Percentiles rank a stretch among this genome's conserved stretches.
phyloP scores from a whole-genome alignment of 2,888 invertebrate species.

The Barypeithes pellucidus region DNA sequence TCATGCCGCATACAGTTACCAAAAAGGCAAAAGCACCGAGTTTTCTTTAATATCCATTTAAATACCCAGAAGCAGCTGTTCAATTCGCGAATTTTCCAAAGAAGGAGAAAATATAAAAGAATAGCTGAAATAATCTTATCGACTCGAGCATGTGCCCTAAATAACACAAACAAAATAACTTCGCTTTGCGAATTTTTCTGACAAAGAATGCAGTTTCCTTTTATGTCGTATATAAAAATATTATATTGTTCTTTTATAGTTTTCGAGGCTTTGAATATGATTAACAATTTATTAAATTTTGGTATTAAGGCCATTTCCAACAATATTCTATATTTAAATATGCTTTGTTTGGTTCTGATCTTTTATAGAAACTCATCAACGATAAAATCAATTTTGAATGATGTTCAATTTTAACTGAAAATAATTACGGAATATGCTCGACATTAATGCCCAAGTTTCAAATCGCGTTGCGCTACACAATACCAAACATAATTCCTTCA shows the following conservation, averaged over 20 bases:
- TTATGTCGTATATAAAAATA: constrained; percentile 12
- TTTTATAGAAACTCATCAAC: neutral
- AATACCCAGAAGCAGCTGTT: constrained; percentile 23
- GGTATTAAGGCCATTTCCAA: too few relatives aligned
- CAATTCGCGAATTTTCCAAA: constrained; percentile 27
- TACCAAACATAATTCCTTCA: constrained; percentile 50
- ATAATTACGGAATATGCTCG: constrained; percentile 41
- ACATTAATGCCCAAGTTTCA: constrained; percentile 42
- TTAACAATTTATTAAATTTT: neutral
- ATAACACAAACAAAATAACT: constrained; percentile 27
- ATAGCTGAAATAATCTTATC: constrained; percentile 27
- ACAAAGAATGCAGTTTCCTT: constrained; percentile 22
- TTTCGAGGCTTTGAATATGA: neutral
- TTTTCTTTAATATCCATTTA: constrained; percentile 24
- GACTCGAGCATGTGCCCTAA: constrained; percentile 25
- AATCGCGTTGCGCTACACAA: constrained; percentile 39
- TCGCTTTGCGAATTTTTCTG: constrained; percentile 15
- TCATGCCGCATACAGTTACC: neutral
- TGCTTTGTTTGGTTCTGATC: too few relatives aligned
- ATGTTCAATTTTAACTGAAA: constrained; percentile 34
- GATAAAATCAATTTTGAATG: constrained; percentile 11
- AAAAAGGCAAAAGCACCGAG: constrained; percentile 8
- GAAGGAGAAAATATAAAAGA: constrained; percentile 19
- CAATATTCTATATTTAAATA: too few relatives aligned
- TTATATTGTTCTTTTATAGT: neutral